Percentiles rank a stretch among this genome's conserved stretches.
phyloP scores from a whole-genome alignment of 1,140 invertebrate species.

The Bilobella aurantiaca region DNA sequence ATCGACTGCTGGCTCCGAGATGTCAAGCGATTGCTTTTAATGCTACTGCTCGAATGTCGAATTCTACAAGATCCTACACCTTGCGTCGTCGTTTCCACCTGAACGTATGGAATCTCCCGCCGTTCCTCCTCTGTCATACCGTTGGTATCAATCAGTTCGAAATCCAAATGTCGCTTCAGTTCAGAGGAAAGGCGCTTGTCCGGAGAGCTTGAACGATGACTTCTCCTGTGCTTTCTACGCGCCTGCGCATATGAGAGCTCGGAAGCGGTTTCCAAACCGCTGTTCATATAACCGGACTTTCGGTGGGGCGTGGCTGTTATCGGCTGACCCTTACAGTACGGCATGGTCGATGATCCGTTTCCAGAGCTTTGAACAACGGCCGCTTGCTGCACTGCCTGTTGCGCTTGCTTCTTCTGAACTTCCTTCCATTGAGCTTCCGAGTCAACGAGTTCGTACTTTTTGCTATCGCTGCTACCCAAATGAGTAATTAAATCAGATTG shows the following conservation, averaged over 20 bases:
- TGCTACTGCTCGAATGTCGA: constrained; percentile 22
- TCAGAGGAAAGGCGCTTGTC: constrained; percentile 56
- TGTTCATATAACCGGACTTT: constrained; percentile 42
- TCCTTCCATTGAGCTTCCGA: constrained; percentile 77
- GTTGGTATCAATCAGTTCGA: constrained; percentile 73
- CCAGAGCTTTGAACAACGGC: constrained; percentile 43
- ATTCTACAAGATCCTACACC: constrained; percentile 32
- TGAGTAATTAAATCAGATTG: not conserved
- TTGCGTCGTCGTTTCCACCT: constrained; percentile 49
- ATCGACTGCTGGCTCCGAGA: not conserved
- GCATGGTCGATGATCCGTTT: constrained; percentile 1
- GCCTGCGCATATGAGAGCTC: constrained; percentile 37
- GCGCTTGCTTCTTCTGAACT: constrained; percentile 60
- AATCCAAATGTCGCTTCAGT: constrained; percentile 68
- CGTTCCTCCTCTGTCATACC: constrained; percentile 73
- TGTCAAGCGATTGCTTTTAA: constrained; percentile 25
- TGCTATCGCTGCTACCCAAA: constrained; percentile 35
- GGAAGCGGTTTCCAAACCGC: constrained; percentile 45
- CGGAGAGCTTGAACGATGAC: constrained; percentile 39
- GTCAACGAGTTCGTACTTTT: constrained; percentile 60
- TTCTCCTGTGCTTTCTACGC: constrained; percentile 51
- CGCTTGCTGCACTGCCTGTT: constrained; percentile 54
- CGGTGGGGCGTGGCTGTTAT: constrained; percentile 35
- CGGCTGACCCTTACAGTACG: constrained; percentile 5
- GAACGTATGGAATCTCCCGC: constrained; percentile 82